A percentile compares a stretch with the other conserved stretches of the same genome.
These are phyloP conservation scores for Drosophila arawakana DNA, from an alignment of 1,140 invertebrate species.

Conservation along the genomic window DNA sequence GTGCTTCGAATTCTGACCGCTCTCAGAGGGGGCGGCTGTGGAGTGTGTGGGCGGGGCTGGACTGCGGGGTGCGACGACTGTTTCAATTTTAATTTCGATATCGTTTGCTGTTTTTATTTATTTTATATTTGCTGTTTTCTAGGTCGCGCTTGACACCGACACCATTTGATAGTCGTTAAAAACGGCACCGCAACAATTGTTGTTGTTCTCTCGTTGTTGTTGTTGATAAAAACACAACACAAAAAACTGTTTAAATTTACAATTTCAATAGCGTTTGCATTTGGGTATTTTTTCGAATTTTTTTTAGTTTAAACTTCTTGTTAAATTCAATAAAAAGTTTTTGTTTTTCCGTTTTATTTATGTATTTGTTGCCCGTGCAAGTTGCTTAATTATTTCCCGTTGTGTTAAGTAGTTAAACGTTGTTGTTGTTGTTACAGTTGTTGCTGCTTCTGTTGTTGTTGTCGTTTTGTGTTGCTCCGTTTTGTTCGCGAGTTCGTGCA, in stretches of 20 bases:
- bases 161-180: slow-evolving; percentile 70
- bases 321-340: slow-evolving; percentile 29
- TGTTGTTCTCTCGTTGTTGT: neutral
- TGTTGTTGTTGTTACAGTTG: slow-evolving; percentile 9
- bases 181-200: slow-evolving; percentile 45
- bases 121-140: slow-evolving; percentile 63
- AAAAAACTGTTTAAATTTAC: slow-evolving; percentile 47
- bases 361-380: slow-evolving; percentile 13
- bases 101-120: slow-evolving; percentile 18
- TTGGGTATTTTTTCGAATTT: slow-evolving; percentile 45
- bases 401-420: neutral
- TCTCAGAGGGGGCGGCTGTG: too few species aligned
- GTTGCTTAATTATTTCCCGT: neutral
- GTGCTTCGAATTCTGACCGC: slow-evolving; percentile 68
- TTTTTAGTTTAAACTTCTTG: slow-evolving; percentile 19
- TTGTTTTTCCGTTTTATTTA: slow-evolving; percentile 34
- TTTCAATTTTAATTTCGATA: slow-evolving; percentile 20
- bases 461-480: slow-evolving; percentile 31
- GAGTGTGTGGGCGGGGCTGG: too few species aligned
- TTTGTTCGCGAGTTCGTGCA: slow-evolving; percentile 77
- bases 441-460: slow-evolving; percentile 15
- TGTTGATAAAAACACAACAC: slow-evolving; percentile 43
- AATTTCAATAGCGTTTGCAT: slow-evolving; percentile 63
- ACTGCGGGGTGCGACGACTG: neutral
- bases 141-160: slow-evolving; percentile 73